Percentiles rank a stretch among this genome's conserved stretches.
These are phyloP conservation scores for Antitype chi DNA, from an alignment of 2,888 invertebrate species.

Conservation along the genomic window DNA sequence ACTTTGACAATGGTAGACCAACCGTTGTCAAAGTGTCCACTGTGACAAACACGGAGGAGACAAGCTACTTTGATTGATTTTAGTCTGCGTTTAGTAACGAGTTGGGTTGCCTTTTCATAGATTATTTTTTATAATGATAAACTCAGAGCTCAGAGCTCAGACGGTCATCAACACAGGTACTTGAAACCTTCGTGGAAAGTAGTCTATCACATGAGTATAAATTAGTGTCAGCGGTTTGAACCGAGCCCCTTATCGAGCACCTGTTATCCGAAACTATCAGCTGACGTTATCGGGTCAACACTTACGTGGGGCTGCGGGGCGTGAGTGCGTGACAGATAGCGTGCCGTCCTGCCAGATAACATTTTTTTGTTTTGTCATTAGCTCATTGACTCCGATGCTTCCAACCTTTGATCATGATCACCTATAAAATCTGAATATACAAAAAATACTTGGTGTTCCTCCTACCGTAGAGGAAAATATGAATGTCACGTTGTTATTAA, in stretches of 20 bases:
- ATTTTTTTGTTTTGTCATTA: constrained; percentile 29
- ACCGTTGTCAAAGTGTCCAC: not conserved
- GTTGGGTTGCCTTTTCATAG: not conserved
- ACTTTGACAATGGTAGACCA: no score
- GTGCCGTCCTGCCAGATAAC: constrained; percentile 23
- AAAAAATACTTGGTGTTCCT: constrained; percentile 10
- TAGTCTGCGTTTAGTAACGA: no score
- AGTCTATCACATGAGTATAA: constrained; percentile 9
- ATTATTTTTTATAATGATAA: not conserved
- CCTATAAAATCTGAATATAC: not conserved
- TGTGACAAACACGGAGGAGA: not conserved
- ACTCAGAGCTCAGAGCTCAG: not conserved
- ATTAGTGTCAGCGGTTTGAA: constrained; percentile 18
- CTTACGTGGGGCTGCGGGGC: constrained; percentile 17
- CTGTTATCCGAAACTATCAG: constrained; percentile 51
- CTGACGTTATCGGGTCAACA: constrained; percentile 43
- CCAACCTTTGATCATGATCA: constrained; percentile 5
- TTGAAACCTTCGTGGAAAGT: not conserved
- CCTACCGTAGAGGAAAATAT: constrained; percentile 5
- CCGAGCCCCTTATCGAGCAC: constrained; percentile 41
- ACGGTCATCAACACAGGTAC: not conserved
- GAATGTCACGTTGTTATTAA: constrained; percentile 2
- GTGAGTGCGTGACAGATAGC: constrained; percentile 43
- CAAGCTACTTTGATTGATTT: not conserved
- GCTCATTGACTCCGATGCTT: constrained; percentile 5